Conservation (phyloP, 2,113 vertebrate species). For the Malurus melanocephalus region DNA sequence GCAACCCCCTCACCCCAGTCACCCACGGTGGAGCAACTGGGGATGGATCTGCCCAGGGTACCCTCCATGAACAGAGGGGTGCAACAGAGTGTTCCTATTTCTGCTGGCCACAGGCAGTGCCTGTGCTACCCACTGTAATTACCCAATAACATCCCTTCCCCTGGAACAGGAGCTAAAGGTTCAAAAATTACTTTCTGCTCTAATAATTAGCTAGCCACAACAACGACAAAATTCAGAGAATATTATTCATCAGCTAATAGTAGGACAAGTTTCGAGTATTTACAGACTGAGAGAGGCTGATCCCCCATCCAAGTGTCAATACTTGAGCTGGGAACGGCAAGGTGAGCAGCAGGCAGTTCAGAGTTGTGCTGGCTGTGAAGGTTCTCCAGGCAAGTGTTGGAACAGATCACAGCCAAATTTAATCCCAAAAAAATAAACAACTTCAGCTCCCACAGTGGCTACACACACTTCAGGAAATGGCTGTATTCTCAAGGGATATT, state of each 20-base stretch:
- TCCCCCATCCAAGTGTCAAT: not conserved
- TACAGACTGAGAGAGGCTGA: not conserved
- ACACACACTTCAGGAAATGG: slow-evolving; percentile 20
- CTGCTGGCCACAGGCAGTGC: too few relatives aligned
- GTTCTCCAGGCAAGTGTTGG: not conserved
- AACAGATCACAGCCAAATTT: not conserved
- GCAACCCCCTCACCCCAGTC: too few relatives aligned
- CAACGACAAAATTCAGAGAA: not conserved
- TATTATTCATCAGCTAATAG: not conserved
- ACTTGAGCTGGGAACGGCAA: not conserved
- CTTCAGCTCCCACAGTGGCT: slow-evolving; percentile 20
- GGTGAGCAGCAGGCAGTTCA: not conserved
- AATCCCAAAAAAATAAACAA: slow-evolving; percentile 47
- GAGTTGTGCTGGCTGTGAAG: not conserved
- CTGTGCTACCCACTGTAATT: too few relatives aligned
- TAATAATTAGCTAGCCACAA: not conserved
- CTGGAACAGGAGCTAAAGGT: too few relatives aligned
- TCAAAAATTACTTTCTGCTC: not conserved
- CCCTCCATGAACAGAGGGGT: too few relatives aligned
- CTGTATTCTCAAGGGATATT: slow-evolving; percentile 1
- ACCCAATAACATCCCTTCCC: too few relatives aligned
- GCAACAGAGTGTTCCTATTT: too few relatives aligned
- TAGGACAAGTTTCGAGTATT: not conserved
- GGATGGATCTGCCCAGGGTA: too few relatives aligned
- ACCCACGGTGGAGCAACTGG: too few relatives aligned